Evolutionary conservation across 2,797 vertebrate species (phyloP).

Genomic region (Mastacembelus armatus): DNA sequence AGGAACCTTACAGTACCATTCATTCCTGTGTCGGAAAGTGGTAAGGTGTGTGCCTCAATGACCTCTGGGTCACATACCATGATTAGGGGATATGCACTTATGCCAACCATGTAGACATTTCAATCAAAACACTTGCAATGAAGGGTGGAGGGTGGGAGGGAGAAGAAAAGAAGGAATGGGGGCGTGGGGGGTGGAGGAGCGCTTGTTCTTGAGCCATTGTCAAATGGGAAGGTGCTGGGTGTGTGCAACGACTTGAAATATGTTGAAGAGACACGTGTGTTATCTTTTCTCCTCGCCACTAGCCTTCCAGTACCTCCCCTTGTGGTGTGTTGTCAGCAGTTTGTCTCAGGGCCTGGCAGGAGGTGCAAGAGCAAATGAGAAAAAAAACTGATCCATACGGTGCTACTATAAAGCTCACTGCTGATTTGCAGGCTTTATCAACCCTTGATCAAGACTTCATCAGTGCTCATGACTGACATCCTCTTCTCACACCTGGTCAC

Average conservation of each 20-base stretch:
- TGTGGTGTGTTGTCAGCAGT: constrained; percentile 78
- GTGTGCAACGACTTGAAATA: constrained; percentile 76
- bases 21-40: constrained; percentile 62
- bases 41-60: constrained; percentile 74
- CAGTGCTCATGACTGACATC: constrained; percentile 54
- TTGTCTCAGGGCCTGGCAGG: constrained; percentile 73
- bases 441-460: constrained; percentile 69
- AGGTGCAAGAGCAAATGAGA: constrained; percentile 78
- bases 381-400: constrained; percentile 81
- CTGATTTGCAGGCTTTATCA: constrained; percentile 72
- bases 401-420: constrained; percentile 81
- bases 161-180: constrained; percentile 27
- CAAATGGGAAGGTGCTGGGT: constrained; percentile 72
- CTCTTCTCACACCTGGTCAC: constrained; percentile 54
- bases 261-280: constrained; percentile 80
- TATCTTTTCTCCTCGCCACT: constrained; percentile 83
- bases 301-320: constrained; percentile 75
- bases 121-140: constrained; percentile 76
- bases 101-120: constrained; percentile 79
- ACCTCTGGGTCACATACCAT: constrained; percentile 78
- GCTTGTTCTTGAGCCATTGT: constrained; percentile 50
- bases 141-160: constrained; percentile 38
- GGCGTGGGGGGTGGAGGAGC: constrained; percentile 59
- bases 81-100: constrained; percentile 68
- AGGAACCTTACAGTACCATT: constrained; percentile 43